Evolutionary conservation across 2,113 vertebrate species (phyloP), one percentile per base, ranked within the genome.

Genomic region (Vidua chalybeata): DNA sequence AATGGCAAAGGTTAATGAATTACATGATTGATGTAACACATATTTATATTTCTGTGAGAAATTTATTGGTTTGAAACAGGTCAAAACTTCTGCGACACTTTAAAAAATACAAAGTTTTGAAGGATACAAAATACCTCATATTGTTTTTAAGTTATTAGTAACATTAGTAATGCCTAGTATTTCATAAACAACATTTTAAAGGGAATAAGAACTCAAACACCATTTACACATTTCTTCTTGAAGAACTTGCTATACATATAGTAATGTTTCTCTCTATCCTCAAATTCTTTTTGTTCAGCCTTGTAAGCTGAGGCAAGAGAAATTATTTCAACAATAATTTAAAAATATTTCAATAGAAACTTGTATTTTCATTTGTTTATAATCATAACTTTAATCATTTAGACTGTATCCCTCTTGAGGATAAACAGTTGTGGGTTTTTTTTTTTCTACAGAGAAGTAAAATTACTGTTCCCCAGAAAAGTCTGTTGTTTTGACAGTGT

Each of bases 1-100:
- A 35, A 23, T 16, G 10, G 1, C 3, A 72, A 78, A 72, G 1
- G 1, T 41, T 59, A 49, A n/a, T 87, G 15, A 37, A 46, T 87
- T 67, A 33, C 23, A 31, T 0, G 3, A 41, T 1, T 67, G 11
- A 10, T 27, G 10, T 30, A 45, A 28, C 3, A 72, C 5, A 33
- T 46, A 35, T 4, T 58, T 78, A 48, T 63, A 71, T 84, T 75
- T 82, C 41, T 75, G 1, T 27, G 16, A 68, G 6, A 17, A 80
- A 45, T 18, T 4, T 17, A 3, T 12, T 55, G 12, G 35, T 73
- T 23, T 88, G 26, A 73, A 84, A 51, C 3, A 66, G 17, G 5
- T 45, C 48, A 51, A 63, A 68, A 39, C 1, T 37, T 55, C 33
- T 63, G 4, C 13, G 14, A 62, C 4, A 26, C 33, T 56, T 73